Evolutionary conservation across 2,888 invertebrate genomes (phyloP).

Genomic region (Clusia tigrina): DNA sequence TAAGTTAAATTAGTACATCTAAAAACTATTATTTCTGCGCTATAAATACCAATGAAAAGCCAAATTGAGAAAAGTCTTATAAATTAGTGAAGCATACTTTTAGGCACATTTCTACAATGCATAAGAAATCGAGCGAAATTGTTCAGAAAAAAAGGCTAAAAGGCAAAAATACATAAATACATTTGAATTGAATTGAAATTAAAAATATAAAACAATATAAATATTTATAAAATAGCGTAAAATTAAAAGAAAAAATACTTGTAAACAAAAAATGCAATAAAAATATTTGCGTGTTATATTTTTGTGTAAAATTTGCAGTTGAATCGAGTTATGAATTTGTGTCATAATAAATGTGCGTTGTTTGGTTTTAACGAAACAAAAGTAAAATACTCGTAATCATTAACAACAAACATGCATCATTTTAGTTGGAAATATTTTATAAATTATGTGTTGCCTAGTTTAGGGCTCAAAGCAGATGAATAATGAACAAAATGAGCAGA

Average conservation of each 20-base stretch:
- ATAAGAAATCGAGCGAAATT: too few relatives aligned
- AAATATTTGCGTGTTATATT: neutral
- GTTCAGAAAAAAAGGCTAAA: too few relatives aligned
- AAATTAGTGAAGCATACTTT: neutral
- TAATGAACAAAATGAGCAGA: too few relatives aligned
- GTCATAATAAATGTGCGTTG: too few relatives aligned
- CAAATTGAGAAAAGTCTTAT: neutral
- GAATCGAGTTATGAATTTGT: too few relatives aligned
- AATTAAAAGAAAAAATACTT: neutral
- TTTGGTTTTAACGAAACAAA: too few relatives aligned
- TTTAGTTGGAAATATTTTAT: too few relatives aligned
- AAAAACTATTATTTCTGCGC: neutral
- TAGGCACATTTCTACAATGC: neutral
- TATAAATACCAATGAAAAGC: neutral
- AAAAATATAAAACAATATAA: neutral
- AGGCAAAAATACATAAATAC: neutral
- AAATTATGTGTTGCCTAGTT: too few relatives aligned
- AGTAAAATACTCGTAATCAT: too few relatives aligned
- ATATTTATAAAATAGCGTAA: neutral
- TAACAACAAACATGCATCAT: too few relatives aligned
- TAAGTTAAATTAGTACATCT: neutral
- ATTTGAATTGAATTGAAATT: neutral
- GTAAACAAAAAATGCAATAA: neutral
- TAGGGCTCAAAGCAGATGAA: too few relatives aligned
- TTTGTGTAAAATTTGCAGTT: too few relatives aligned